Percentiles rank a stretch among this genome's conserved stretches.
Evolutionary conservation across 2,113 vertebrate species (phyloP).

Genomic region (Nothoprocta pentlandii): DNA sequence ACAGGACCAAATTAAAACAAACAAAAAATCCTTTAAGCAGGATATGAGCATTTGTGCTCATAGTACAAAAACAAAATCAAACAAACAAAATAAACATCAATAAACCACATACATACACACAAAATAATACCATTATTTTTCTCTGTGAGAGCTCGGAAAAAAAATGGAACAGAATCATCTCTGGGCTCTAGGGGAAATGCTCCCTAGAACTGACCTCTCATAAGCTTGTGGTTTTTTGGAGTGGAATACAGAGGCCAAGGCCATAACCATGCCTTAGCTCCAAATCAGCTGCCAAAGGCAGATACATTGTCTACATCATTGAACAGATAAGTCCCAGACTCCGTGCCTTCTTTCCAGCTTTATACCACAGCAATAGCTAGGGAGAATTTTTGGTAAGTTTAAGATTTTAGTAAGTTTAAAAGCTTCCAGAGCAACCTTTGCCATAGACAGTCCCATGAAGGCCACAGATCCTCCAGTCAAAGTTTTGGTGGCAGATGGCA

Average conservation of each 20-base stretch:
- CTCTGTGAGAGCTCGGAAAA: neutral
- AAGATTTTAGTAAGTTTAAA: neutral
- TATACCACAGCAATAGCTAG: neutral
- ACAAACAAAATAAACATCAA: no score
- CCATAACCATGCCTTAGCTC: neutral
- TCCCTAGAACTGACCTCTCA: neutral
- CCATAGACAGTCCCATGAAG: slow-evolving; percentile 76
- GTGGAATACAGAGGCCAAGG: neutral
- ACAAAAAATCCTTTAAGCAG: neutral
- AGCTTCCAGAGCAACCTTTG: slow-evolving; percentile 68
- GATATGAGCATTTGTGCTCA: neutral
- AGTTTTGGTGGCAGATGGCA: slow-evolving; percentile 82
- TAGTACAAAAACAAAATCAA: fast-evolving
- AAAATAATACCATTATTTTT: neutral
- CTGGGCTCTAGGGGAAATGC: neutral
- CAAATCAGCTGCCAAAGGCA: neutral
- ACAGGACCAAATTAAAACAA: neutral
- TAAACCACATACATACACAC: no score
- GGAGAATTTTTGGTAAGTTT: neutral
- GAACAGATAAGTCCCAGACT: neutral
- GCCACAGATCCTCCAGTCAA: slow-evolving; percentile 81
- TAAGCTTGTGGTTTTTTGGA: neutral
- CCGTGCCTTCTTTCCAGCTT: neutral
- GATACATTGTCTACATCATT: neutral
- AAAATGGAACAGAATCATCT: neutral